Evolutionary conservation across 1,140 invertebrate species (phyloP), one percentile per base, ranked within the genome.

Genomic region (Physella acuta): DNA sequence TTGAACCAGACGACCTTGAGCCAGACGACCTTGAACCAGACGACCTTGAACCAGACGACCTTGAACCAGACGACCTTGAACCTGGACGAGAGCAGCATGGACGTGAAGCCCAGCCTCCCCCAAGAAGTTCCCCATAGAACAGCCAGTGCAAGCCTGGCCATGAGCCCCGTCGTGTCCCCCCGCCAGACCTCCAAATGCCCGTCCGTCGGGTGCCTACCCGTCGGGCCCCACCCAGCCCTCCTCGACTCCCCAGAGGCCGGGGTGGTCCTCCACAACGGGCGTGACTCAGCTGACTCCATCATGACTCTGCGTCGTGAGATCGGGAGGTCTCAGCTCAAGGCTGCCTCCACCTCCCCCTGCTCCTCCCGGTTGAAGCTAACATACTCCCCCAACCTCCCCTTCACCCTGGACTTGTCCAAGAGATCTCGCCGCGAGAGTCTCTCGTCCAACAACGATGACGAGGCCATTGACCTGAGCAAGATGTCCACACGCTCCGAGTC

Each of bases 401-500:
- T 30, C 49, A 69, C 55, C 20, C 66, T 70, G 5, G 71, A 72
- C 56, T 62, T 64, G 24, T 69, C 58, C 56, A 72, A 72, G 34
- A 51, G 56, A 24, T 11, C 71, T 16, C 37, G 34, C 11, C 33
- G 49, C 39, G 71, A 72, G 26, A n/a, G n/a, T n/a, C n/a, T n/a
- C n/a, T 58, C 56, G 20, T 55, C 52, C 17, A 58, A 59, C 55
- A 68, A 68, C 55, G 52, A 66, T 3, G 55, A 60, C 1, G 70
- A 71, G 33, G 76, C 77, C 0, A 73, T 79, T 14, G 75, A 78
- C 59, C 68, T 79, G 37, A 75, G 34, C n/a, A 73, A 69, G 67
- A 71, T 58, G 39, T 71, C 59, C 51, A 67, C 61, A 0, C 53
- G 55, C n/a, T 58, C 28, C 3, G 39, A 17, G 17, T 36, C 51